A percentile compares a stretch with the other conserved stretches of the same genome.
Conservation (phyloP, 2,113 vertebrate genomes). For the Narcine bancroftii region DNA sequence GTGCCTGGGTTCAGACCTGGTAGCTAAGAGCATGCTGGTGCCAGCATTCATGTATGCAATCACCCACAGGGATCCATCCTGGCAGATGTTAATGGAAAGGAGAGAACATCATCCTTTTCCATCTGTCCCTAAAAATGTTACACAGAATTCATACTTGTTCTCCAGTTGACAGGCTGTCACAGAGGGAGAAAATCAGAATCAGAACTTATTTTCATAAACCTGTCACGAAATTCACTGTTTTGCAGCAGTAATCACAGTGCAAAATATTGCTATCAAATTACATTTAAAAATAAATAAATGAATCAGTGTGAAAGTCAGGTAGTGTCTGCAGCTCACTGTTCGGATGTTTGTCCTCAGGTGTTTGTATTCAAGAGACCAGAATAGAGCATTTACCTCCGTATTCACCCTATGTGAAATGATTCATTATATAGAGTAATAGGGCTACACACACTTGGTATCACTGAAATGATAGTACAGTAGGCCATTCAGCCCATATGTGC, state of each 20-base stretch:
- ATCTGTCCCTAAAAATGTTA: background rate
- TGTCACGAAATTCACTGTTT: no score
- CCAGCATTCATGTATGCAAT: background rate
- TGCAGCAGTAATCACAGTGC: no score
- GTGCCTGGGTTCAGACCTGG: background rate
- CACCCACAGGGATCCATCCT: background rate
- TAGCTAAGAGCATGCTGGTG: background rate
- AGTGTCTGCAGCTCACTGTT: no score
- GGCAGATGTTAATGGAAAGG: background rate
- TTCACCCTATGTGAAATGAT: background rate
- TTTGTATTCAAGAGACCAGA: no score
- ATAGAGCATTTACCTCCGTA: background rate
- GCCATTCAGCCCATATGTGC: background rate
- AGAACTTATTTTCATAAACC: no score
- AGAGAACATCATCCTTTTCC: no score
- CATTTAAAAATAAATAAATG: no score
- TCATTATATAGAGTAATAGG: background rate
- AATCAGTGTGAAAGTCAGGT: no score
- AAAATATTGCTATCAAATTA: no score
- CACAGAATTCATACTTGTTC: background rate
- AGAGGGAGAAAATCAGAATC: no score
- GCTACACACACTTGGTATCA: background rate
- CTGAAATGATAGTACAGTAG: background rate
- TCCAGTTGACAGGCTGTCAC: background rate
- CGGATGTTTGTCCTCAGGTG: no score